Conservation (phyloP, 1,140 invertebrate species). For the Ectropis grisescens region DNA sequence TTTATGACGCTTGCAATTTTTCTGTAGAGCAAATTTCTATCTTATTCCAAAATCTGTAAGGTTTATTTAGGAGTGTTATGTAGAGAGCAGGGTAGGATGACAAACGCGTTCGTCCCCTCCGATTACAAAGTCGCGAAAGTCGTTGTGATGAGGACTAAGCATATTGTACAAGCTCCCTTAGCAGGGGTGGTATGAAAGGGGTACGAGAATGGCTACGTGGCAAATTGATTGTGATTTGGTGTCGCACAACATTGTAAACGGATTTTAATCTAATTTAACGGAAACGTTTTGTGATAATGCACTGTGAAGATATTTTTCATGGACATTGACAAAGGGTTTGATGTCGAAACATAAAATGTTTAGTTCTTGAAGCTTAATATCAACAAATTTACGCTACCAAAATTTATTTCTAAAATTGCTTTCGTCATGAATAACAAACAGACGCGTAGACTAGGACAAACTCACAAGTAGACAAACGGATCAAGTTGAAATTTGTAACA, state of each 20-base stretch:
- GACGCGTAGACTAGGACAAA: too few relatives aligned
- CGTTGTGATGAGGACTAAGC: slow-evolving; percentile 45
- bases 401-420: too few relatives aligned
- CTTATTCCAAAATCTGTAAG: slow-evolving; percentile 5
- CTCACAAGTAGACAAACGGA: too few relatives aligned
- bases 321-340: too few relatives aligned
- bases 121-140: slow-evolving; percentile 53
- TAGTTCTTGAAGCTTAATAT: too few relatives aligned
- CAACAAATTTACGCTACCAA: too few relatives aligned
- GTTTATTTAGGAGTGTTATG: too few relatives aligned
- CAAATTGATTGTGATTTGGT: slow-evolving; percentile 57
- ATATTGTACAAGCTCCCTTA: slow-evolving; percentile 41
- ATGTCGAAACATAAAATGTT: too few relatives aligned
- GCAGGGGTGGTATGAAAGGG: slow-evolving; percentile 32
- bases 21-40: slow-evolving; percentile 4
- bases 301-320: too few relatives aligned
- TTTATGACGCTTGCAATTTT: slow-evolving; percentile 58
- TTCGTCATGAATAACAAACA: too few relatives aligned
- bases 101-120: slow-evolving; percentile 52
- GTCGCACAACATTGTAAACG: slow-evolving; percentile 33
- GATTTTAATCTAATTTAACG: slow-evolving; percentile 25
- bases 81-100: slow-evolving; percentile 49
- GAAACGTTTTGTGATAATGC: too few relatives aligned
- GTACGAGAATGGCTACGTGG: slow-evolving; percentile 38
- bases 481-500: too few relatives aligned